A percentile compares a stretch with the other conserved stretches of the same genome.
Evolutionary conservation across 2,888 invertebrate species (phyloP).

Genomic region (Hetaerina titia): DNA sequence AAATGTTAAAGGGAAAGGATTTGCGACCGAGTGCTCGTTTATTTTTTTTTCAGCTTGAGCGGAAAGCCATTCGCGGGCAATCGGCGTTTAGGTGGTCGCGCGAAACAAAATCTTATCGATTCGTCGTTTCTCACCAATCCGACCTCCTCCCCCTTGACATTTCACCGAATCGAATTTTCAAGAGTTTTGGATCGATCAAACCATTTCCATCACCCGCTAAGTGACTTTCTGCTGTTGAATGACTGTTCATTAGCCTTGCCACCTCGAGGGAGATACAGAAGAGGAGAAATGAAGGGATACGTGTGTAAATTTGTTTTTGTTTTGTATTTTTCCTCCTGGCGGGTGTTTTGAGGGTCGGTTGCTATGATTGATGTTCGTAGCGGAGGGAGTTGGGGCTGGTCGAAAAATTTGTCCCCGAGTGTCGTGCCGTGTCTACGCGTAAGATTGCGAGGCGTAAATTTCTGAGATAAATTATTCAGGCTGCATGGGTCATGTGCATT

Average conservation of each 20-base stretch:
- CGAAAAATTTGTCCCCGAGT: background rate
- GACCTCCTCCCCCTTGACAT: background rate
- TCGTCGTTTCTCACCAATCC: background rate
- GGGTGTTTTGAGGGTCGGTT: background rate
- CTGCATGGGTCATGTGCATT: background rate
- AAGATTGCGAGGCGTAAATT: background rate
- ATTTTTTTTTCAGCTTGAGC: background rate
- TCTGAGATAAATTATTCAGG: background rate
- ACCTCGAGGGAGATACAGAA: background rate
- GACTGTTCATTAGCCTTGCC: too few relatives aligned
- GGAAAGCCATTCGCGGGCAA: background rate
- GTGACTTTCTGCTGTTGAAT: too few relatives aligned
- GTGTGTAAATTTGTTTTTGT: background rate
- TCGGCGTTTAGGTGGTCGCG: background rate
- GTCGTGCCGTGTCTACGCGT: background rate
- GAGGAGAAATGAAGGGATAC: background rate
- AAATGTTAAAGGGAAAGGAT: background rate
- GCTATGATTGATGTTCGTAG: background rate
- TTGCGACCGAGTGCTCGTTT: background rate
- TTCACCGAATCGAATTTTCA: background rate
- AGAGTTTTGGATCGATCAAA: background rate
- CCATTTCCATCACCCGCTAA: background rate
- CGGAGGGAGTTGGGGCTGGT: background rate
- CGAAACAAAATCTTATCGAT: slow-evolving; percentile 1
- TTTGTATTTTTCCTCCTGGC: too few relatives aligned